Evolutionary conservation across 1,140 invertebrate genomes (phyloP).

Genomic region (Eueides isabella): DNA sequence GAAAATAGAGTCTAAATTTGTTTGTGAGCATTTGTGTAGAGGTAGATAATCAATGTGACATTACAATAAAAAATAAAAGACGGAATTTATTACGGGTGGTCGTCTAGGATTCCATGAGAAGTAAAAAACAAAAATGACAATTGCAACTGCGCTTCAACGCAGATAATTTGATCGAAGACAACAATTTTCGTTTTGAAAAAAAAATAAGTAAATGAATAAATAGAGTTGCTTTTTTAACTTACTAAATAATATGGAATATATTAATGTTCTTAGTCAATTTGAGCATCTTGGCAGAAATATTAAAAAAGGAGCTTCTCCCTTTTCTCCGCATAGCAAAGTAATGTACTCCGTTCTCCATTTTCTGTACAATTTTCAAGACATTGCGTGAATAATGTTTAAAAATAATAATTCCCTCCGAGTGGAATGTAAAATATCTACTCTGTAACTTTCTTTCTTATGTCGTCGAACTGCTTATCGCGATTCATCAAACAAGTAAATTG

Average conservation of each 20-base stretch:
- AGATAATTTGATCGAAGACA: neutral
- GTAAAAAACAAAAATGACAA: neutral
- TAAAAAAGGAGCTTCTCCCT: too few relatives aligned
- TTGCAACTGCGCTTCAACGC: neutral
- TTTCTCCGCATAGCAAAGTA: too few relatives aligned
- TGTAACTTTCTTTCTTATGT: slow-evolving; percentile 34
- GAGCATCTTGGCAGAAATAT: too few relatives aligned
- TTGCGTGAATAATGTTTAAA: too few relatives aligned
- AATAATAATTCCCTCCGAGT: too few relatives aligned
- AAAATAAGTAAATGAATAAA: neutral
- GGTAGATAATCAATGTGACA: slow-evolving; percentile 2
- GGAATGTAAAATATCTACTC: neutral
- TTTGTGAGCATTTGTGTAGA: neutral
- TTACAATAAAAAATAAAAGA: slow-evolving; percentile 18
- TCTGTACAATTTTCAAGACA: too few relatives aligned
- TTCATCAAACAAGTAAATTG: slow-evolving; percentile 33
- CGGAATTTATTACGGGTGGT: slow-evolving; percentile 27
- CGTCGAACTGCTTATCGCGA: slow-evolving; percentile 12
- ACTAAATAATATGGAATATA: too few relatives aligned
- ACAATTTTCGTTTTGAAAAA: neutral
- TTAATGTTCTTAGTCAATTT: too few relatives aligned
- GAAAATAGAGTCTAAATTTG: slow-evolving; percentile 16
- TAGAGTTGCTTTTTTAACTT: too few relatives aligned
- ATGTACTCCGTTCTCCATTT: too few relatives aligned
- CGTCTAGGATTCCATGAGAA: slow-evolving; percentile 14